Base-by-base conservation (phyloP, 1,140 invertebrate genomes). In the Drosophila sturtevanti region DNA sequence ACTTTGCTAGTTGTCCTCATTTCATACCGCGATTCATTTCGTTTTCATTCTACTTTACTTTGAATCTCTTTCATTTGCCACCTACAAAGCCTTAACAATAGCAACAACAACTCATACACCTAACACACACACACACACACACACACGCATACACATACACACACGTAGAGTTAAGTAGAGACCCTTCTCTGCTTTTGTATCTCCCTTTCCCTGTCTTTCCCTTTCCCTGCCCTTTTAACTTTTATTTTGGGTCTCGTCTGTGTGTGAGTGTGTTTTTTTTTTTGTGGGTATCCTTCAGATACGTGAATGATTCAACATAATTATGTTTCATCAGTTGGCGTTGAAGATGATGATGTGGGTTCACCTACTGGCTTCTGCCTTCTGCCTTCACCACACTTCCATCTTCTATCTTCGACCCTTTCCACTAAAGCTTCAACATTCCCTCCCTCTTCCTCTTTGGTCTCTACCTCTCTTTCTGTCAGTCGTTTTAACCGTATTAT, bases 291-390 rank as follows among this genome's bases (percentile, higher is more conserved):
- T 87, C 84, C 84, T 87, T 79, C 67, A 61, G 63, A 72, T 82
- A 79, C 79, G 76, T 84, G 79, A 89, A 77, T 87, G 79, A 84
- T 84, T 80, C 72, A 84, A 77, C 76, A 84, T 89, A 84, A 87
- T 89, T 89, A 89, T 89, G 84, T 84, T 89, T 81, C 70, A 77
- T 52, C 66, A 63, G 51, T 66, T 61, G 48, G 54, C 11, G 52
- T 61, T 37, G 68, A n/a, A 18, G 44, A 64, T 69, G 73, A 76
- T 76, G 65, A 63, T 73, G 34, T 24, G 37, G 16, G 14, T 34
- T 24, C 60, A 27, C 16, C 22, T n/a, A 27, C 24, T 38, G 11
- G 5, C 16, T 16, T 21, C 38, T 14, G 14, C 7, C 12, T 24
- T 35, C 24, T 16, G 18, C 54, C 24, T 14, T 11, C 31, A 16